Evolutionary conservation across 2,888 invertebrate species (phyloP), one percentile per base, ranked within the genome.

Genomic region (Liodrosophila aerea): DNA sequence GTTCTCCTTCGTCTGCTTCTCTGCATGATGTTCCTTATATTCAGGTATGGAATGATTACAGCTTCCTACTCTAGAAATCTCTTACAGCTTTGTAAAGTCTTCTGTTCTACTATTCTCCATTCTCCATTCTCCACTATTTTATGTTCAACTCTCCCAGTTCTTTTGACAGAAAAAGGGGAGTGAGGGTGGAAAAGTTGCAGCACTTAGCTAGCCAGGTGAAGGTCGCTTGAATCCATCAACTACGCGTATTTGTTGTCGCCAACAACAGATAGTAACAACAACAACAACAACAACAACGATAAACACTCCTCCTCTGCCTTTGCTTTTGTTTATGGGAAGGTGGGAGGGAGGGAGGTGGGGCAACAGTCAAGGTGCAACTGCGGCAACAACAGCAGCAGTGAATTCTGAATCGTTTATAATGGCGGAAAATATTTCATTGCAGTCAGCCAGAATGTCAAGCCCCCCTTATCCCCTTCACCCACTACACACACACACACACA

Each of bases 221-320:
- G 69, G 73, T 72, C 57, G 57, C 39, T n/a, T 27, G 47, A 62
- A 66, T 51, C 51, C 73, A 62, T 62, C 67, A 70, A 70, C n/a
- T n/a, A n/a, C n/a, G n/a, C n/a, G 62, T 62, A 62, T 66, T 62
- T 69, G 73, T 53, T 41, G 57, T 57, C 53, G 56, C 50, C 52
- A 49, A 44, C 63, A 57, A 33, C 59, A 54, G 54, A 57, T 16
- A 30, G 40, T 39, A 60, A 16, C 50, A 53, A 30, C 31, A 47
- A 18, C 27, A 53, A 39, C 59, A 62, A 27, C 36, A 51, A 34
- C 22, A n/a, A 9, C 37, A 40, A 2, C 29, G 33, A 40, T 16
- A 56, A 29, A 18, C 34, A 64, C n/a, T n/a, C n/a, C 34, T 7
- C 36, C 22, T 39, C 52, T 46, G 22, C 13, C 29, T 52, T 36